phyloP scores from a whole-genome alignment of 1,140 invertebrate genomes.

The Neomicropteryx cornuta region DNA sequence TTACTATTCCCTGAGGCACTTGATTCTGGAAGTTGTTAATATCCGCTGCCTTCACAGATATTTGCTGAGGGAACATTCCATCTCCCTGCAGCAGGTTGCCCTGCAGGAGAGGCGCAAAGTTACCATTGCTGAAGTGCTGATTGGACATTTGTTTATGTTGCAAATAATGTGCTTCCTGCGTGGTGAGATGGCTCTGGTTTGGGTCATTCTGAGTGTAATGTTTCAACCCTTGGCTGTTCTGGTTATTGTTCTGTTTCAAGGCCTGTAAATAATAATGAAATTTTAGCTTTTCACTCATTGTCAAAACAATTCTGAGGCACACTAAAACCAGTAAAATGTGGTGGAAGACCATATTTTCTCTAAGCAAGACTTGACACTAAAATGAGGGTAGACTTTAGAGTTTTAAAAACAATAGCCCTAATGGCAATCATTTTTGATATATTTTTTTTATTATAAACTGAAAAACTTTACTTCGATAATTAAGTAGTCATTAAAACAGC shows the following conservation, averaged over 20 bases:
- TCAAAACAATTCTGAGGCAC: no score
- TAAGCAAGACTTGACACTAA: no score
- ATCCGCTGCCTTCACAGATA: constrained; percentile 29
- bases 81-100: constrained; percentile 27
- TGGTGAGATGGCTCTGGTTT: constrained; percentile 33
- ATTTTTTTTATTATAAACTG: no score
- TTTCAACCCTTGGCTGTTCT: constrained; percentile 40
- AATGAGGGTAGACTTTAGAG: no score
- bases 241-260: constrained; percentile 35
- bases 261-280: constrained; percentile 27
- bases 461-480: no score
- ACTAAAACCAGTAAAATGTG: no score
- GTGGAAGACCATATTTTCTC: no score
- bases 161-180: constrained; percentile 37
- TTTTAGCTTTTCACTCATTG: no score
- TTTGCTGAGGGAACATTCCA: constrained; percentile 18
- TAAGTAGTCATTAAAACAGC: no score
- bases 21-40: constrained; percentile 23
- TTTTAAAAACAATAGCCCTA: no score
- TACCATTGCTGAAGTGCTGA: constrained; percentile 21
- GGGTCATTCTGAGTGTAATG: constrained; percentile 35
- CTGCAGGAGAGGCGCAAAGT: constrained; percentile 23
- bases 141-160: constrained; percentile 25
- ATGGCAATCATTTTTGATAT: no score
- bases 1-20: constrained; percentile 32